A percentile compares a stretch with the other conserved stretches of the same genome.
Conservation (phyloP, 2,888 invertebrate species). For the Drosophila austrosaltans region DNA sequence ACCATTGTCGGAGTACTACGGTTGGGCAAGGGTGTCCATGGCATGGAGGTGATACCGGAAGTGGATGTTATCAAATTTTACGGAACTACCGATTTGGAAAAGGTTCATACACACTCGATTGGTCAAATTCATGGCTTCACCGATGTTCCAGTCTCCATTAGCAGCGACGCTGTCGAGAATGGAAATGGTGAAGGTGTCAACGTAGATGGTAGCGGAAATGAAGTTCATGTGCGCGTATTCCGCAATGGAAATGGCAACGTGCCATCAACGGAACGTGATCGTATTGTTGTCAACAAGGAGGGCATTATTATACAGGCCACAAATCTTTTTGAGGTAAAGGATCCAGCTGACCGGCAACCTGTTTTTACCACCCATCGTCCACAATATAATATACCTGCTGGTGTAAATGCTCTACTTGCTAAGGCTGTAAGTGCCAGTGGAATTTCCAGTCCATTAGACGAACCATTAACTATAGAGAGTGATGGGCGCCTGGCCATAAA, state of each 20-base stretch:
- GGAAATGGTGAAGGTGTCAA: constrained; percentile 66
- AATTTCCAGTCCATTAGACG: constrained; percentile 89
- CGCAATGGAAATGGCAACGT: constrained; percentile 66
- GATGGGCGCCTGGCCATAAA: constrained; percentile 88
- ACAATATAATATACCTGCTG: constrained; percentile 88
- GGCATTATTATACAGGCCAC: constrained; percentile 89
- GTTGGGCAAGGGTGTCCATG: constrained; percentile 91
- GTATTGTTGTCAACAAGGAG: constrained; percentile 86
- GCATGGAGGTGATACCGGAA: constrained; percentile 91
- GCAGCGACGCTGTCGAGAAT: constrained; percentile 62
- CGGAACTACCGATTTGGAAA: constrained; percentile 90
- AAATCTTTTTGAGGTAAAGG: constrained; percentile 88
- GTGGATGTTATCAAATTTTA: constrained; percentile 90
- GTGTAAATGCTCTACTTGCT: constrained; percentile 87
- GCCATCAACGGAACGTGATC: constrained; percentile 66
- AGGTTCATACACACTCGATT: constrained; percentile 88
- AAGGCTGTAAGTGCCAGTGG: constrained; percentile 89
- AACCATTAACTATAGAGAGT: constrained; percentile 87
- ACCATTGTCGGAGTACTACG: constrained; percentile 91
- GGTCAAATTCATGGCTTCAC: constrained; percentile 87
- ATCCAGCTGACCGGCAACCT: constrained; percentile 86
- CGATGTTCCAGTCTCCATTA: constrained; percentile 85
- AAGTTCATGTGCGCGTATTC: constrained; percentile 81
- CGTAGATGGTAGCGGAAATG: constrained; percentile 47
- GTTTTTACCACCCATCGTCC: constrained; percentile 91